phyloP scores from a whole-genome alignment of 2,888 invertebrate genomes.

The Lasius platythorax region DNA sequence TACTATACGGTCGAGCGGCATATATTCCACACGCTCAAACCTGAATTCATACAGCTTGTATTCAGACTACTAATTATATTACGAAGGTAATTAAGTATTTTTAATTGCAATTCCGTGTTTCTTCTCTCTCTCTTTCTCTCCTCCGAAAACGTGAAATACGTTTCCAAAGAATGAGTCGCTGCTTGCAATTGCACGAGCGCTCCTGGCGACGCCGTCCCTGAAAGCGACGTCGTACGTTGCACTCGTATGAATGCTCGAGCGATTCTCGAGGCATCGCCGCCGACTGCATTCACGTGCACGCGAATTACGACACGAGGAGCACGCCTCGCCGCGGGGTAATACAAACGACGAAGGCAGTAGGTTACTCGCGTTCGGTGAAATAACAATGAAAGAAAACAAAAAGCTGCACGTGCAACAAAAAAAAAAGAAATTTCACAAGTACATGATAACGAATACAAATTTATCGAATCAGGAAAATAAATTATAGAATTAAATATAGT shows the following conservation, averaged over 20 bases:
- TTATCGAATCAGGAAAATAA: background rate
- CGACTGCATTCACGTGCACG: conserved; percentile 65
- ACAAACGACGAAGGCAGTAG: conserved; percentile 70
- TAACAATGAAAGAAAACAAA: conserved; percentile 61
- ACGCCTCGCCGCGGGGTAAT: conserved; percentile 54
- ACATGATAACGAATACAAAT: background rate
- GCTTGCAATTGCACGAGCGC: conserved; percentile 4
- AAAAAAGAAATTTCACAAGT: background rate
- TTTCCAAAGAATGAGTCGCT: background rate
- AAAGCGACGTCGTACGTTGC: conserved; percentile 64
- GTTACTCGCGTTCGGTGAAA: conserved; percentile 67
- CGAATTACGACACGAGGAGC: conserved; percentile 68
- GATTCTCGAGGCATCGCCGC: conserved; percentile 61
- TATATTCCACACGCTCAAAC: background rate
- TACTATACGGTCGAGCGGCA: background rate
- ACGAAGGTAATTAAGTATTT: conserved; percentile 15
- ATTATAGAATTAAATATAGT: conserved; percentile 2
- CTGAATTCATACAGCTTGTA: background rate
- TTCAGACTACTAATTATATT: conserved; percentile 8
- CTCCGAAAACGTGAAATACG: background rate
- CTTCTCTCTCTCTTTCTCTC: background rate
- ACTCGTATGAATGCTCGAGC: conserved; percentile 66
- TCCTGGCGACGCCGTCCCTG: conserved; percentile 47
- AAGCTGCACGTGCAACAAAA: conserved; percentile 7
- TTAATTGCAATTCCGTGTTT: conserved; percentile 20